Evolutionary conservation across 2,113 vertebrate species (phyloP).

Genomic region (Alaudala cheleensis): DNA sequence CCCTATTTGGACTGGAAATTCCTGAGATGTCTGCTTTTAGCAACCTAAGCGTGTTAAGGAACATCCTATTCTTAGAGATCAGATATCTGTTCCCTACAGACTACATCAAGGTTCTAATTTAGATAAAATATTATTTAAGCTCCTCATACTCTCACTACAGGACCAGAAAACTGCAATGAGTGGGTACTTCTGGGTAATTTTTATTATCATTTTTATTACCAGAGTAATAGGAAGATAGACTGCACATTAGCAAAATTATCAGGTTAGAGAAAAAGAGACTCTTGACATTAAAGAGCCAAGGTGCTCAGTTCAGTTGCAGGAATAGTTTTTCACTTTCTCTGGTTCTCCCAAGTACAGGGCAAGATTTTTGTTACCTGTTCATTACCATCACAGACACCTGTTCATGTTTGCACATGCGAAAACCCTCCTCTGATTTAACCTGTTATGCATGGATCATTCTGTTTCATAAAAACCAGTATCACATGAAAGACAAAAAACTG

Average conservation of each 20-base stretch:
- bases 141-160: not conserved
- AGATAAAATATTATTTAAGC: not conserved
- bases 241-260: not conserved
- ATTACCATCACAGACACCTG: not conserved
- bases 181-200: not conserved
- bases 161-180: not conserved
- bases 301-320: not conserved
- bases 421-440: not conserved
- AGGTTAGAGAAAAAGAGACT: not conserved
- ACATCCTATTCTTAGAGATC: not conserved
- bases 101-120: not conserved
- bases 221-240: not conserved
- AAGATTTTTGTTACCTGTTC: not conserved
- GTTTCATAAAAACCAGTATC: not conserved
- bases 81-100: not conserved
- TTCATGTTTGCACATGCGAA: not conserved
- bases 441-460: not conserved
- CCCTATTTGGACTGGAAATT: not conserved
- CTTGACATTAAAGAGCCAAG: not conserved
- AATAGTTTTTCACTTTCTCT: not conserved
- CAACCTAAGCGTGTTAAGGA: not conserved
- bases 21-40: not conserved
- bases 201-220: not conserved
- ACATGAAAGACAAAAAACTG: not conserved
- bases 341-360: not conserved